These are phyloP conservation scores for Sphenodon punctatus DNA, from an alignment of 2,797 vertebrate species.

Conservation along the genomic window DNA sequence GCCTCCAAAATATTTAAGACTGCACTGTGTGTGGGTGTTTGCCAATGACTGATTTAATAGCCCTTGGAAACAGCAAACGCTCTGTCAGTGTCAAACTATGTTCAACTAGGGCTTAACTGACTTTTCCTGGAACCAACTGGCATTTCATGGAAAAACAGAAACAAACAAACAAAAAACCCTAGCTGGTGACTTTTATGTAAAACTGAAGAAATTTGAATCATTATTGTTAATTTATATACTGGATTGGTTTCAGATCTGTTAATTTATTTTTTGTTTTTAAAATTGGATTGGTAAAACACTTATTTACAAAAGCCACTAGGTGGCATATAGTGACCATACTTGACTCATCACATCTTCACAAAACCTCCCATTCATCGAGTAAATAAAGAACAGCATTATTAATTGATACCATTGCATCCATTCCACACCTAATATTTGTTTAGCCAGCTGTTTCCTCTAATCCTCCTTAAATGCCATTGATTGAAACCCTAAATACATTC, in stretches of 20 bases:
- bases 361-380: slow-evolving; percentile 72
- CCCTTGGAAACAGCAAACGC: neutral
- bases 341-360: slow-evolving; percentile 59
- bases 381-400: slow-evolving; percentile 85
- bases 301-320: slow-evolving; percentile 70
- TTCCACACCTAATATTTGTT: slow-evolving; percentile 81
- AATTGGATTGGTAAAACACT: neutral
- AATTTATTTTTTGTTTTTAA: neutral
- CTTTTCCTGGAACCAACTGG: slow-evolving; percentile 15
- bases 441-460: slow-evolving; percentile 85
- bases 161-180: neutral
- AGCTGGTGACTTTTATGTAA: neutral
- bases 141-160: neutral
- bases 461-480: slow-evolving; percentile 77
- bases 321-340: slow-evolving; percentile 69
- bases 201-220: neutral
- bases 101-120: neutral
- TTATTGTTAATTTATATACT: neutral
- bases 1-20: too few species aligned
- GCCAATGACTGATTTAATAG: neutral
- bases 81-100: neutral
- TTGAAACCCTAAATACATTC: slow-evolving; percentile 74
- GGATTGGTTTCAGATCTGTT: slow-evolving; percentile 13
- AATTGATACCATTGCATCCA: slow-evolving; percentile 79
- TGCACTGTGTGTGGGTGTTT: neutral